Conservation (phyloP, 2,888 invertebrate genomes). For the Apodemia hepburni region DNA sequence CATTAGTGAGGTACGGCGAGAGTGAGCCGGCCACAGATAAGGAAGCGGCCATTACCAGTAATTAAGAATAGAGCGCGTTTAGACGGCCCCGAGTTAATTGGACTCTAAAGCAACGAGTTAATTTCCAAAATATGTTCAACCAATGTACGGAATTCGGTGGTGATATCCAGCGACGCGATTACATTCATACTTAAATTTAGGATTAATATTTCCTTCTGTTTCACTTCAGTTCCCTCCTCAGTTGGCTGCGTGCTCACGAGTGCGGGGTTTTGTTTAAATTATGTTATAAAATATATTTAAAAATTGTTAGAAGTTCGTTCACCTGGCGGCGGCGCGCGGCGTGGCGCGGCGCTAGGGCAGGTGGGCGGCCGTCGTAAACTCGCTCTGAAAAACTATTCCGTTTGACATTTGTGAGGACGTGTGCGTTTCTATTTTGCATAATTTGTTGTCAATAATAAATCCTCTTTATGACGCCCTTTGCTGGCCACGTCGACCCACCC, state of each 20-base stretch:
- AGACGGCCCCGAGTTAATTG: constrained; percentile 8
- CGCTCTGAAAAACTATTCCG: constrained; percentile 11
- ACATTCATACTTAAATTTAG: constrained; percentile 15
- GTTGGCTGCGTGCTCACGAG: constrained; percentile 9
- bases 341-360: neutral
- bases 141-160: neutral
- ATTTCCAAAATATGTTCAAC: constrained; percentile 13
- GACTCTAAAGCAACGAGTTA: constrained; percentile 12
- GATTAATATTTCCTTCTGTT: constrained; percentile 16
- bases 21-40: constrained; percentile 1
- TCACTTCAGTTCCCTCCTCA: constrained; percentile 13
- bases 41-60: constrained; percentile 6
- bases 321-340: constrained; percentile 19
- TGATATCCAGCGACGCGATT: constrained; percentile 14
- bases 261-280: constrained; percentile 34
- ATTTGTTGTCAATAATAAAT: constrained; percentile 12
- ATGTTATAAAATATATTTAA: constrained; percentile 33
- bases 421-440: constrained; percentile 12
- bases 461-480: constrained; percentile 2
- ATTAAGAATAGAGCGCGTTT: constrained; percentile 6
- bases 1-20: constrained; percentile 4
- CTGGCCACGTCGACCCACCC: neutral
- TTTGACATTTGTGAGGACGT: constrained; percentile 10
- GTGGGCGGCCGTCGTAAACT: constrained; percentile 11
- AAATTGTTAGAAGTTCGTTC: constrained; percentile 26